Evolutionary conservation across 2,888 invertebrate species (phyloP).

Genomic region (Phyllotreta striolata): DNA sequence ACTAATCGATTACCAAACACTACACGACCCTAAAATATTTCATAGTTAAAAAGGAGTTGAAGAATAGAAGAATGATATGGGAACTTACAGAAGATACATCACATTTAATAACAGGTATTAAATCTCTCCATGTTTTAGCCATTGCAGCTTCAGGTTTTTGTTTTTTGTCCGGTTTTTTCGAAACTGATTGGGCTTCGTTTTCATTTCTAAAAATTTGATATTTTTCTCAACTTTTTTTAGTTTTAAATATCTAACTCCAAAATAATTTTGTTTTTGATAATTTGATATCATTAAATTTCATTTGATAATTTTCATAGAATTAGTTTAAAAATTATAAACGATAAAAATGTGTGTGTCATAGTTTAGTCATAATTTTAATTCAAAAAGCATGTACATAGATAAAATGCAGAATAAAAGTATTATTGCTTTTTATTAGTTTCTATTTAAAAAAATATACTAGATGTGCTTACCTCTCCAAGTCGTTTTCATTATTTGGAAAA

Average conservation of each 20-base stretch:
- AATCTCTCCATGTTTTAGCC: slow-evolving; percentile 91
- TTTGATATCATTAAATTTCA: no score
- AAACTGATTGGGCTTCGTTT: slow-evolving; percentile 43
- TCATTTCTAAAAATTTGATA: slow-evolving; percentile 41
- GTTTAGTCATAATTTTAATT: no score
- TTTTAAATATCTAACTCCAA: background rate
- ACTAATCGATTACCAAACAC: slow-evolving; percentile 95
- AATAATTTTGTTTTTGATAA: background rate
- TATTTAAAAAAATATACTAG: no score
- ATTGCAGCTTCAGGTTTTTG: slow-evolving; percentile 81
- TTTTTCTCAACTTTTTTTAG: background rate
- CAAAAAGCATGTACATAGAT: slow-evolving; percentile 11
- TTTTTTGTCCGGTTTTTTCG: slow-evolving; percentile 49
- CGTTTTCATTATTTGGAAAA: slow-evolving; percentile 65
- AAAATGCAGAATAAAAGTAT: background rate
- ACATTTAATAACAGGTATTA: slow-evolving; percentile 95
- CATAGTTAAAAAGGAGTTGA: slow-evolving; percentile 24
- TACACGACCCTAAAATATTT: slow-evolving; percentile 76
- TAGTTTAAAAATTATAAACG: no score
- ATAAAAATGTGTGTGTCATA: no score
- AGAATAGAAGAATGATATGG: slow-evolving; percentile 14
- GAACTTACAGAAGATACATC: slow-evolving; percentile 82
- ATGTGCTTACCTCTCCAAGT: slow-evolving; percentile 45
- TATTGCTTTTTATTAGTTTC: background rate
- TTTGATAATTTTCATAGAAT: no score